phyloP scores from a whole-genome alignment of 2,113 vertebrate genomes.

The Pollimyrus isidori region DNA sequence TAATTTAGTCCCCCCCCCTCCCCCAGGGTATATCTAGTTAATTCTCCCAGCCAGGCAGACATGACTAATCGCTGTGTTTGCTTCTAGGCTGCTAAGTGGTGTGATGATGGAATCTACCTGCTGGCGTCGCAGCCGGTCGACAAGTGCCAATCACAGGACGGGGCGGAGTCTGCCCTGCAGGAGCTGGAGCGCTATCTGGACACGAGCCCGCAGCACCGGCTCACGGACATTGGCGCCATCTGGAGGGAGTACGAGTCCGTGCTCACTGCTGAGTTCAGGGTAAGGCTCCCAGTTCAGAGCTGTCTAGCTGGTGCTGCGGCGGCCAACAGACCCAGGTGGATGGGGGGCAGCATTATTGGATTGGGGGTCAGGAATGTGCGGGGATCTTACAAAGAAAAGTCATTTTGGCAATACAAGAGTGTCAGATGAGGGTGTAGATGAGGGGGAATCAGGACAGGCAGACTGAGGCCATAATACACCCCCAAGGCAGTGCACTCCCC shows the following conservation, averaged over 20 bases:
- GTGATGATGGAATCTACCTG: slow-evolving; percentile 88
- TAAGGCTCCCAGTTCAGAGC: slow-evolving; percentile 38
- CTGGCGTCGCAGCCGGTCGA: slow-evolving; percentile 90
- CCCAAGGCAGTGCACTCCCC: neutral
- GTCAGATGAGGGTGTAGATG: neutral
- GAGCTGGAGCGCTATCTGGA: slow-evolving; percentile 90
- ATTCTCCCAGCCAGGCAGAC: slow-evolving; percentile 2
- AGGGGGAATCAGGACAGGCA: neutral
- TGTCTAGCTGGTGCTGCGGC: neutral
- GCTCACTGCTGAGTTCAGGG: slow-evolving; percentile 78
- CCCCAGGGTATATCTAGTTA: neutral
- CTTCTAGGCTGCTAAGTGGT: slow-evolving; percentile 80
- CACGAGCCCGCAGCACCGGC: slow-evolving; percentile 63
- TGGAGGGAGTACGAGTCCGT: slow-evolving; percentile 73
- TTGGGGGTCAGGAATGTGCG: neutral
- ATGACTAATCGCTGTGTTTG: slow-evolving; percentile 1
- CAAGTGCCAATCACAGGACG: slow-evolving; percentile 94
- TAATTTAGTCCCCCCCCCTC: neutral
- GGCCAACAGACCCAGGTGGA: neutral
- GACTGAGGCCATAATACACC: neutral
- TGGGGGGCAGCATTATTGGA: neutral
- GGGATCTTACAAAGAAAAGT: neutral
- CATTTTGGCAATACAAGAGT: neutral
- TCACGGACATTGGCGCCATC: slow-evolving; percentile 69
- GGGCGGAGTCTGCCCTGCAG: slow-evolving; percentile 85